Conservation (phyloP, 2,113 vertebrate species). For the Gymnogyps californianus region DNA sequence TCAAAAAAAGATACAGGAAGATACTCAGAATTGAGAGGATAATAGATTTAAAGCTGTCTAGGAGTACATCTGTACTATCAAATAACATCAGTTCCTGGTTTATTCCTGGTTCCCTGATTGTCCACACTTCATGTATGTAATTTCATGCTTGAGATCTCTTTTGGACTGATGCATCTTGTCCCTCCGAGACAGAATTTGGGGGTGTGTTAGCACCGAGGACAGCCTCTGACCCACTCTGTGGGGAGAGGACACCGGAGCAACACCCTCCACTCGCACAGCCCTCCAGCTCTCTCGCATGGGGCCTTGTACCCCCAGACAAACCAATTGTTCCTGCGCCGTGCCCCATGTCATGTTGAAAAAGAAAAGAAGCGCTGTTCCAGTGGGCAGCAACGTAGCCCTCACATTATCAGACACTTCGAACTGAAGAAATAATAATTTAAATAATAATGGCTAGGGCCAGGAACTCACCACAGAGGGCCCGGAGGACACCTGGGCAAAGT, state of each 20-base stretch:
- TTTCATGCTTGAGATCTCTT: not conserved
- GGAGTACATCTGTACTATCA: not conserved
- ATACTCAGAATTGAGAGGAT: not conserved
- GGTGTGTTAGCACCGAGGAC: fast-evolving
- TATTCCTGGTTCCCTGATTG: not conserved
- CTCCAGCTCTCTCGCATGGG: not conserved
- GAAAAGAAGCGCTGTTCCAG: not conserved
- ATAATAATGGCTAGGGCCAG: not conserved
- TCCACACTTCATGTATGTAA: not conserved
- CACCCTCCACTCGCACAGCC: not conserved
- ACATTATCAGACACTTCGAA: not conserved
- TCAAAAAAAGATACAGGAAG: not conserved
- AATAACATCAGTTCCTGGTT: not conserved
- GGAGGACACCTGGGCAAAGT: not conserved
- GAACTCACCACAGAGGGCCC: not conserved
- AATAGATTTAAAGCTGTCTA: not conserved
- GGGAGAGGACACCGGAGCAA: not conserved
- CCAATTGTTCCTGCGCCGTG: fast-evolving
- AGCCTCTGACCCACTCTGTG: not conserved
- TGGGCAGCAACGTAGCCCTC: not conserved
- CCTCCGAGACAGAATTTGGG: not conserved
- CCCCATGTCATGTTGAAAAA: not conserved
- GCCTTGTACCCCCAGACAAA: not conserved
- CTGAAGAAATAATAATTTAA: not conserved
- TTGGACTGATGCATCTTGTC: not conserved